A percentile compares a stretch with the other conserved stretches of the same genome.
phyloP scores from a whole-genome alignment of 2,888 invertebrate species.

The Eremobia ochroleuca region DNA sequence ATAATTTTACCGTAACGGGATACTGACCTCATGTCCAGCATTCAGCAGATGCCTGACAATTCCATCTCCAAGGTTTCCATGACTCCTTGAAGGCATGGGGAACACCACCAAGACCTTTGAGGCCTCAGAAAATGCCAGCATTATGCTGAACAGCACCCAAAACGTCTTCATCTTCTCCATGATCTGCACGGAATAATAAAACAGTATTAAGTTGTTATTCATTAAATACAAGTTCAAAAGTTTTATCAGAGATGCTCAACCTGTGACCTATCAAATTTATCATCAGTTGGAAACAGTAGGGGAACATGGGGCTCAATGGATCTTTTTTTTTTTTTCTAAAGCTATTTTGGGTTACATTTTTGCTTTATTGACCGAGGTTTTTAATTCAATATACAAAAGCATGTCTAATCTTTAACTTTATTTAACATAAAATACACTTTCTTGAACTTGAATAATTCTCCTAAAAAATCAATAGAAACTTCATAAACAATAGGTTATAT shows the following conservation, averaged over 20 bases:
- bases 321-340: no score
- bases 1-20: neutral
- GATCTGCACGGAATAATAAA: slow-evolving; percentile 23
- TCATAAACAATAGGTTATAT: no score
- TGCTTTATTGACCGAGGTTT: no score
- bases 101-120: slow-evolving; percentile 72
- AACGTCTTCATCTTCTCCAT: slow-evolving; percentile 34
- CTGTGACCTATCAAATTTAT: neutral
- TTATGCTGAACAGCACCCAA: slow-evolving; percentile 37
- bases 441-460: no score
- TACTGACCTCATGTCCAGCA: slow-evolving; percentile 75
- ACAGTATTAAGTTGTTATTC: neutral
- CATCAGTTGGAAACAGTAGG: neutral
- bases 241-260: slow-evolving; percentile 41
- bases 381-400: no score
- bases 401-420: no score
- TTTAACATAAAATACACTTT: no score
- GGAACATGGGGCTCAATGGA: no score
- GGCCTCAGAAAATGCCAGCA: slow-evolving; percentile 49
- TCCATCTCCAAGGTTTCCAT: slow-evolving; percentile 72
- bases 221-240: slow-evolving; percentile 17
- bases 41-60: slow-evolving; percentile 70
- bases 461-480: no score
- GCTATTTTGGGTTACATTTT: no score
- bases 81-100: slow-evolving; percentile 72